Evolutionary conservation across 2,113 vertebrate species (phyloP).

Genomic region (Pseudopipra pipra): DNA sequence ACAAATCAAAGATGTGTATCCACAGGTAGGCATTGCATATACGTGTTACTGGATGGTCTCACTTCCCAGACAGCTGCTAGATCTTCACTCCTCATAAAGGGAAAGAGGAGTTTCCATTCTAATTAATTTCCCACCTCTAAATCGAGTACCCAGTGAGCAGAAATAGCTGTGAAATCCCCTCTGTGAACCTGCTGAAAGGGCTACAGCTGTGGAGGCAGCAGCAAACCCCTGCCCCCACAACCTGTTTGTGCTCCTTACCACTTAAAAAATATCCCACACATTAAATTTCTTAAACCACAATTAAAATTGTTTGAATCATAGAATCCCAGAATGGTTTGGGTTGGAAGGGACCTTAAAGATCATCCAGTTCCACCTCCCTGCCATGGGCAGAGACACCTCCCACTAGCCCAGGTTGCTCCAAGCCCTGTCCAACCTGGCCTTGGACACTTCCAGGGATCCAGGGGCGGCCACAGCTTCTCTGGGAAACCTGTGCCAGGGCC

Average conservation of each 20-base stretch:
- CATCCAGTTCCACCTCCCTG: fast-evolving
- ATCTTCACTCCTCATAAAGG: not conserved
- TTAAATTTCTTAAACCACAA: not conserved
- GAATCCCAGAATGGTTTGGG: not conserved
- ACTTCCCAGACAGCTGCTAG: not conserved
- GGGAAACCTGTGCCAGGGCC: not conserved
- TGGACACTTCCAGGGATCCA: not conserved
- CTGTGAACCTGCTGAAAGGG: not conserved
- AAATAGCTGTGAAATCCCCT: not conserved
- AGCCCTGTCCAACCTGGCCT: not conserved
- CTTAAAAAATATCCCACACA: not conserved
- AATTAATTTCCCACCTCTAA: not conserved
- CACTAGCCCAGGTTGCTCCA: not conserved
- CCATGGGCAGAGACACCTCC: not conserved
- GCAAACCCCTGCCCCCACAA: not conserved
- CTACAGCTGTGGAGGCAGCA: not conserved
- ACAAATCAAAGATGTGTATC: not conserved
- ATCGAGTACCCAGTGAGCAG: not conserved
- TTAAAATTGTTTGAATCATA: not conserved
- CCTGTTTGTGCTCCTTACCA: not conserved
- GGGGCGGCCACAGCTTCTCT: not conserved
- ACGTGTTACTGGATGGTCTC: not conserved
- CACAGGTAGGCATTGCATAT: not conserved
- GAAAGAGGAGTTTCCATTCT: not conserved
- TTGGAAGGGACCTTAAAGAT: not conserved